These are phyloP conservation scores for Daktulosphaira vitifoliae DNA, from an alignment of 1,140 invertebrate genomes.

Conservation along the genomic window DNA sequence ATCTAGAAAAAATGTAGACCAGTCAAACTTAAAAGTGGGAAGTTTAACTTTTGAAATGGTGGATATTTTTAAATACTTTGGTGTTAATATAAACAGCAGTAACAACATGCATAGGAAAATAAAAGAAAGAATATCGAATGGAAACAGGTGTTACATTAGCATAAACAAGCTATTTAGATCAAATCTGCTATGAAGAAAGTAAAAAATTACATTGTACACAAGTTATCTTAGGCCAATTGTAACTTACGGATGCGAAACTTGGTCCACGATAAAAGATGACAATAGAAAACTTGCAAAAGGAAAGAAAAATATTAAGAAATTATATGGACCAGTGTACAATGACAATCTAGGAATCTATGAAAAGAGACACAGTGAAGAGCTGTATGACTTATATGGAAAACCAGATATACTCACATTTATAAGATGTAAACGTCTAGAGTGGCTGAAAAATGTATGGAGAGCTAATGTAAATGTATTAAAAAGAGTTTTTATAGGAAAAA, in stretches of 20 bases:
- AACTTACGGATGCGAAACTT: no score
- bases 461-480: background rate
- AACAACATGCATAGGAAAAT: background rate
- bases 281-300: no score
- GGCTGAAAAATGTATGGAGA: slow-evolving; percentile 3
- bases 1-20: background rate
- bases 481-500: background rate
- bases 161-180: background rate
- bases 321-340: no score
- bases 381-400: no score
- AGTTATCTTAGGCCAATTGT: no score
- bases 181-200: background rate
- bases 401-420: no score
- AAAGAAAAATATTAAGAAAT: no score
- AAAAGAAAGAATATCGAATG: background rate
- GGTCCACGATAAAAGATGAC: no score
- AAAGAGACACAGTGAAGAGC: no score
- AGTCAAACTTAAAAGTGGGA: background rate
- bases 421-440: no score
- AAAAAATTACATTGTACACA: no score
- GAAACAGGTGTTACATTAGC: background rate
- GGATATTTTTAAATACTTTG: background rate
- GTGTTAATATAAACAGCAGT: background rate
- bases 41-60: background rate
- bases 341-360: no score